Conservation (phyloP, 1,140 invertebrate genomes). For the Leptoteleia sp. region DNA sequence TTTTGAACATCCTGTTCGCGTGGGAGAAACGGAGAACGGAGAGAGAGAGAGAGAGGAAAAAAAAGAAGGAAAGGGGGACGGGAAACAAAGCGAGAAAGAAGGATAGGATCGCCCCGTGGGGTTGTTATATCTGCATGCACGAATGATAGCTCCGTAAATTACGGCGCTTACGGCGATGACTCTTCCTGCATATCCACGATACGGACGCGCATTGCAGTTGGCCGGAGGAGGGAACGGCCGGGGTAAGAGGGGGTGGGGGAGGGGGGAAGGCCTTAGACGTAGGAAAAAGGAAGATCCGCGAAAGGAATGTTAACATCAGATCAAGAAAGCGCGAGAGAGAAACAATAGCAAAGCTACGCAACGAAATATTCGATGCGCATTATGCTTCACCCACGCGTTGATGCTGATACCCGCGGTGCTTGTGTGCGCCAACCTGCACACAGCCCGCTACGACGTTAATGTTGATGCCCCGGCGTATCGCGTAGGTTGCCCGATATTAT, state of each 20-base stretch:
- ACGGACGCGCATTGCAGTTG: conserved; percentile 53
- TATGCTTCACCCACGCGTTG: conserved; percentile 67
- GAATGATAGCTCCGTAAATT: conserved; percentile 79
- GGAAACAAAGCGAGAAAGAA: conserved; percentile 59
- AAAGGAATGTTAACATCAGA: conserved; percentile 64
- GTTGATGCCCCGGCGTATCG: conserved; percentile 30
- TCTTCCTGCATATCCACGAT: conserved; percentile 61
- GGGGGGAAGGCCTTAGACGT: conserved; percentile 27
- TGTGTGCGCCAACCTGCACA: conserved; percentile 27
- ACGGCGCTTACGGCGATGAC: conserved; percentile 75
- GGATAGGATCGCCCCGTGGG: conserved; percentile 55
- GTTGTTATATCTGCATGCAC: conserved; percentile 75
- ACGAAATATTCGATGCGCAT: conserved; percentile 66
- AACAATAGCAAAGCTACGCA: conserved; percentile 64
- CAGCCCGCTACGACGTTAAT: conserved; percentile 26
- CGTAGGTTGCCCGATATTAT: conserved; percentile 60
- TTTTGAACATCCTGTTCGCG: conserved; percentile 39
- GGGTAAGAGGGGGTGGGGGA: neutral
- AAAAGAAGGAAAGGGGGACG: conserved; percentile 26
- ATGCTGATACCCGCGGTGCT: conserved; percentile 52
- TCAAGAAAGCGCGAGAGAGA: conserved; percentile 66
- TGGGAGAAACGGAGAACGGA: conserved; percentile 57
- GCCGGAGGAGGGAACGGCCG: conserved; percentile 20
- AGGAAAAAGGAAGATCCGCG: conserved; percentile 50
- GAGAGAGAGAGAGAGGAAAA: conserved; percentile 20